phyloP scores from a whole-genome alignment of 2,797 vertebrate genomes.

The Labroides dimidiatus region DNA sequence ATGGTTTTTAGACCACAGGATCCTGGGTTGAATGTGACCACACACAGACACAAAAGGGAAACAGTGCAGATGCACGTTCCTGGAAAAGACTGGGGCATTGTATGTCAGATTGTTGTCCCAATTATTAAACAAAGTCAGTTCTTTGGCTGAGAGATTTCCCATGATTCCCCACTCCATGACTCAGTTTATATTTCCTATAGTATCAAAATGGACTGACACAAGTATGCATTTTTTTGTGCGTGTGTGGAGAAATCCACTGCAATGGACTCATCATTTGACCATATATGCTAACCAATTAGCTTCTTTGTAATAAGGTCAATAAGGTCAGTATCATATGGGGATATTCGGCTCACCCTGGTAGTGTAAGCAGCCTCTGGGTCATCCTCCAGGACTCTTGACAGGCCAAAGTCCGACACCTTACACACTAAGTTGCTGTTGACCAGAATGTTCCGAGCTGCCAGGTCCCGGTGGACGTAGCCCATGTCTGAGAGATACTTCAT shows the following conservation, averaged over 20 bases:
- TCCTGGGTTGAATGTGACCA: conserved; percentile 58
- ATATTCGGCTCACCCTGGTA: conserved; percentile 87
- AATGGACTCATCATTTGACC: too few species aligned
- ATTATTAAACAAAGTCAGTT: too few species aligned
- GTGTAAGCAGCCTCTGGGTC: conserved; percentile 97
- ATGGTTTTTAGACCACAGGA: conserved; percentile 52
- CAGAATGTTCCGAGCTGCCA: conserved; percentile 95
- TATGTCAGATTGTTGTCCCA: too few species aligned
- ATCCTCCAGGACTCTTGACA: conserved; percentile 95
- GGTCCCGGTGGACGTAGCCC: conserved; percentile 96
- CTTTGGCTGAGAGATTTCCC: too few species aligned
- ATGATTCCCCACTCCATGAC: too few species aligned
- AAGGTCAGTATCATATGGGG: too few species aligned
- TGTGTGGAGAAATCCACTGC: too few species aligned
- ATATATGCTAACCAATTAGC: too few species aligned
- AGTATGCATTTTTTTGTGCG: too few species aligned
- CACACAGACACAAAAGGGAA: conserved; percentile 36
- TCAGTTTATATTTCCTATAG: too few species aligned
- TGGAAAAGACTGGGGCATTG: too few species aligned
- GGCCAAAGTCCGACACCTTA: conserved; percentile 96
- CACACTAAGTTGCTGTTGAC: conserved; percentile 98
- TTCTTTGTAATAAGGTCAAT: too few species aligned
- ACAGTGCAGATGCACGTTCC: conserved; percentile 6
- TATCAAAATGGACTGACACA: background rate
- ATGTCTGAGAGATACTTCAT: conserved; percentile 99